phyloP scores from a whole-genome alignment of 2,113 vertebrate species.

The Alosa alosa region DNA sequence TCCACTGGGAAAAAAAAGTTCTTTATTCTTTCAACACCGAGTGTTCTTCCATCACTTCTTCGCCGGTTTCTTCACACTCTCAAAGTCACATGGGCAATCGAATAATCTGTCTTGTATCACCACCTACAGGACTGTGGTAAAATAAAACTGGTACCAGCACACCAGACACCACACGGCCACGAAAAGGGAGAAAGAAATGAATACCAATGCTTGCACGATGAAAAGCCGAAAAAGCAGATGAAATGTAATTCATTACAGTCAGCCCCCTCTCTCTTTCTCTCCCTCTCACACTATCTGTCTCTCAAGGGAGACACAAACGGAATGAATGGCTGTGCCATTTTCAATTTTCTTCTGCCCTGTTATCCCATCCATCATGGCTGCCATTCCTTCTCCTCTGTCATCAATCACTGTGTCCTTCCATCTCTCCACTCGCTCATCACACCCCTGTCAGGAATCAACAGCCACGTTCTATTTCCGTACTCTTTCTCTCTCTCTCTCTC shows the following conservation, averaged over 20 bases:
- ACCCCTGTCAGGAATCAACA: slow-evolving; percentile 43
- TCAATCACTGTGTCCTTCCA: slow-evolving; percentile 50
- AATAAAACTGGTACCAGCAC: slow-evolving; percentile 14
- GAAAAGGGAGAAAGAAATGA: background rate
- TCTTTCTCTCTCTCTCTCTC: slow-evolving; percentile 6
- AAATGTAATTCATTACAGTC: slow-evolving; percentile 16
- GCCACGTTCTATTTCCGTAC: slow-evolving; percentile 45
- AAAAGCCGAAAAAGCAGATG: background rate
- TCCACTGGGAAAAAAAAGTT: background rate
- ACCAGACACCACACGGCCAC: background rate
- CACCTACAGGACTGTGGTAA: slow-evolving; percentile 39
- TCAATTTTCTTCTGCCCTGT: slow-evolving; percentile 45
- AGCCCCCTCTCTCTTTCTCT: background rate
- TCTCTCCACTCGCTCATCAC: slow-evolving; percentile 37
- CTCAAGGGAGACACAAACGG: slow-evolving; percentile 45
- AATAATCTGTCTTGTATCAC: slow-evolving; percentile 28
- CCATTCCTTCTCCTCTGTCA: slow-evolving; percentile 44
- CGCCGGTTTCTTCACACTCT: background rate
- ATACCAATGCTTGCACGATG: background rate
- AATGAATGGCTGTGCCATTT: slow-evolving; percentile 46
- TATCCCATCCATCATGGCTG: slow-evolving; percentile 52
- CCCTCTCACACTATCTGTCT: slow-evolving; percentile 14
- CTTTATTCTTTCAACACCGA: background rate
- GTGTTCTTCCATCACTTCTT: background rate
- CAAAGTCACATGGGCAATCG: background rate